phyloP scores from a whole-genome alignment of 2,113 vertebrate genomes.

The Petroica traversi region DNA sequence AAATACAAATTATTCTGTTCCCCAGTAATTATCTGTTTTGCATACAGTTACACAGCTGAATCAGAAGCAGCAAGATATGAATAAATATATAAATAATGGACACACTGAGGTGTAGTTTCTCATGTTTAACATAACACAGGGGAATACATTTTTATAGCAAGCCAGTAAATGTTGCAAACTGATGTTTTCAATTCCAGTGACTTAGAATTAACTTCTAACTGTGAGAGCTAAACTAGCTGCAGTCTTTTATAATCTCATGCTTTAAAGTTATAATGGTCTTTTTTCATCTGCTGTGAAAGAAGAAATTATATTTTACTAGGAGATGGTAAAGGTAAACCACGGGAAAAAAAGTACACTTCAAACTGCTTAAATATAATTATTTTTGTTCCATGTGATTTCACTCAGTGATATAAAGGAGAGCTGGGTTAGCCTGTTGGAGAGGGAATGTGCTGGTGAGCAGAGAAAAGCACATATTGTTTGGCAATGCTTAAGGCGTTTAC shows the following conservation, averaged over 20 bases:
- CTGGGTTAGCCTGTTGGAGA: neutral
- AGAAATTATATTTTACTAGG: constrained; percentile 71
- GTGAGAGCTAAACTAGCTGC: constrained; percentile 77
- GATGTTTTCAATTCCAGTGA: constrained; percentile 85
- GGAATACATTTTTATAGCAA: constrained; percentile 78
- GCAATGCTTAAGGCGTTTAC: neutral
- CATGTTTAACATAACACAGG: constrained; percentile 70
- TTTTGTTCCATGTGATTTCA: constrained; percentile 60
- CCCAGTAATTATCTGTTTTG: constrained; percentile 68
- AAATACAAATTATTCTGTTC: constrained; percentile 67
- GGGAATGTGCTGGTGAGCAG: neutral
- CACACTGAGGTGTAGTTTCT: constrained; percentile 70
- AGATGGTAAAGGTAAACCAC: constrained; percentile 69
- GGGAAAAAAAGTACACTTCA: constrained; percentile 41
- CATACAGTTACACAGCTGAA: constrained; percentile 68
- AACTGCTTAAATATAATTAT: constrained; percentile 64
- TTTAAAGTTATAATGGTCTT: constrained; percentile 68
- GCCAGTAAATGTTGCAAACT: constrained; percentile 80
- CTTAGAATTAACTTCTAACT: constrained; percentile 77
- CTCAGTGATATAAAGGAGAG: constrained; percentile 28
- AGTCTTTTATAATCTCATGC: constrained; percentile 62
- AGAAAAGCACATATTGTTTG: neutral
- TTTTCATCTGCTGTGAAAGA: constrained; percentile 60
- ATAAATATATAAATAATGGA: constrained; percentile 74
- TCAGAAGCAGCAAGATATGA: constrained; percentile 66